Evolutionary conservation across 1,140 invertebrate genomes (phyloP).

Genomic region (Panulirus ornatus): DNA sequence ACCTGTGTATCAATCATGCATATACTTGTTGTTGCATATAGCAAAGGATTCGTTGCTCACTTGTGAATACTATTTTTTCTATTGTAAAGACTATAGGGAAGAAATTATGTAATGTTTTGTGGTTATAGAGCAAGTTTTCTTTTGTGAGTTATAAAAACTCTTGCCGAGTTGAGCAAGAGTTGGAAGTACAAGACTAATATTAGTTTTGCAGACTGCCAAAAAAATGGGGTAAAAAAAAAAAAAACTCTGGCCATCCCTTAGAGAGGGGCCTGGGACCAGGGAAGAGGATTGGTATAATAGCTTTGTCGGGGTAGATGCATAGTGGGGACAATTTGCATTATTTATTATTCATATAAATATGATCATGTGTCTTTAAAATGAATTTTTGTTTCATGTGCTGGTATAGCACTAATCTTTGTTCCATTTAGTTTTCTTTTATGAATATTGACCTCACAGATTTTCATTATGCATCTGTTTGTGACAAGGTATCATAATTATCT

Average conservation of each 20-base stretch:
- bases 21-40: slow-evolving; percentile 69
- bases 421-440: not conserved
- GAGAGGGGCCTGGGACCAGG: slow-evolving; percentile 62
- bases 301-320: slow-evolving; percentile 64
- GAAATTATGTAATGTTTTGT: slow-evolving; percentile 43
- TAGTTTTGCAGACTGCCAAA: slow-evolving; percentile 56
- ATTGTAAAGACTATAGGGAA: slow-evolving; percentile 55
- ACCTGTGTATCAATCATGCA: slow-evolving; percentile 69
- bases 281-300: slow-evolving; percentile 65
- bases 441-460: slow-evolving; percentile 41
- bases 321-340: slow-evolving; percentile 28
- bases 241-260: slow-evolving; percentile 44
- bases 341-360: not conserved
- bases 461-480: slow-evolving; percentile 66
- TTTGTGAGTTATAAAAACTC: slow-evolving; percentile 32
- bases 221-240: slow-evolving; percentile 55
- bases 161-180: slow-evolving; percentile 68
- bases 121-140: slow-evolving; percentile 49
- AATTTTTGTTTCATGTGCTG: not conserved
- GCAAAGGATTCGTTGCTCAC: slow-evolving; percentile 67
- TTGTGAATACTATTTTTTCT: slow-evolving; percentile 72
- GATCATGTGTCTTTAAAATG: slow-evolving; percentile 3
- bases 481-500: slow-evolving; percentile 63
- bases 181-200: slow-evolving; percentile 71
- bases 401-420: not conserved